A percentile compares a stretch with the other conserved stretches of the same genome.
These are phyloP conservation scores for Delphinapterus leucas DNA, from an alignment of 2,113 vertebrate genomes.

Conservation along the genomic window DNA sequence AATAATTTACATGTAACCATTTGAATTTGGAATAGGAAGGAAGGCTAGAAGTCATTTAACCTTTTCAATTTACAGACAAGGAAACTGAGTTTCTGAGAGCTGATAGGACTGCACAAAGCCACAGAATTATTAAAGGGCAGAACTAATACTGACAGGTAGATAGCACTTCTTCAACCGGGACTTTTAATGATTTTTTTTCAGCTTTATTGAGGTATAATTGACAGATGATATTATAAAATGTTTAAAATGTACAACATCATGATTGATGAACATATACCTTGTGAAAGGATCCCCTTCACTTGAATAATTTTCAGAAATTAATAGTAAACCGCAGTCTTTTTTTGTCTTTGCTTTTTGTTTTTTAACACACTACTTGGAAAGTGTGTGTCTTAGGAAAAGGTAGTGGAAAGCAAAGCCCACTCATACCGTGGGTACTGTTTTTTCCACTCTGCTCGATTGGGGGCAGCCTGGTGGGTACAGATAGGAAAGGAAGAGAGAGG, in stretches of 20 bases:
- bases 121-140: not conserved
- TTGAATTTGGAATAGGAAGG: not conserved
- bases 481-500: not conserved
- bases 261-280: not conserved
- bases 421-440: not conserved
- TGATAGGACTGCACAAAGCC: not conserved
- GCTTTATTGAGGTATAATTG: not conserved
- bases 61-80: not conserved
- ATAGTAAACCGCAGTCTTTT: not conserved
- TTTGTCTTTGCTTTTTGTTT: not conserved
- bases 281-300: not conserved
- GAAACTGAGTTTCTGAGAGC: not conserved
- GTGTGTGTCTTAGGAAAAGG: not conserved
- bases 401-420: not conserved
- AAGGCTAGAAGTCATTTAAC: not conserved
- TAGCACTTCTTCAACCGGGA: not conserved
- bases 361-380: not conserved
- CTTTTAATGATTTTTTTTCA: not conserved
- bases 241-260: not conserved
- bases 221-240: not conserved
- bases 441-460: not conserved
- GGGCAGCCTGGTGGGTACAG: not conserved
- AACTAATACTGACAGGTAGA: not conserved
- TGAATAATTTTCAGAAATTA: not conserved
- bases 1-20: not conserved